Evolutionary conservation across 2,797 vertebrate species (phyloP), one percentile per base, ranked within the genome.

Genomic region (Naso thynnoides): DNA sequence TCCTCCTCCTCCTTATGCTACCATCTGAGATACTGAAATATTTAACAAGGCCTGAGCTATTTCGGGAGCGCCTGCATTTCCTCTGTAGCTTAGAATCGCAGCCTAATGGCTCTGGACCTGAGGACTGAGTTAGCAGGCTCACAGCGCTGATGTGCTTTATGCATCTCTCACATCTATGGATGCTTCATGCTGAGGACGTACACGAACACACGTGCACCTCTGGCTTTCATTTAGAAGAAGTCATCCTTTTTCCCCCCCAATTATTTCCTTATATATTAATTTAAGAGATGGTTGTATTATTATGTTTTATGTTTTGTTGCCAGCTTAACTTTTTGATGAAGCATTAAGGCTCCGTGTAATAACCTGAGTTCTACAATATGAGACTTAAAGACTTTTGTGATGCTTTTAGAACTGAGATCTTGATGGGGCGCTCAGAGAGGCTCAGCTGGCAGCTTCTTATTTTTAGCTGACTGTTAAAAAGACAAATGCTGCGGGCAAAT

Each of bases 31-130:
- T 72, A 49, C 79, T 93, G 76, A 92, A 93, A 92, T 93, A 93
- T 92, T 93, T 92, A 93, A 91, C 86, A 73, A 85, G 83, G 78
- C 85, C 66, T 3, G 48, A 52, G 73, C 88, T 93, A 93, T 93
- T 92, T 90, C 86, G 63, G 87, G 91, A 77, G 65, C 41, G 70
- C 42, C 71, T 66, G 78, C 83, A 18, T 82, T 84, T 66, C 53
- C 58, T 54, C 63, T 65, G 71, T 59, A 64, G 63, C 74, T 59
- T 50, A 31, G 60, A 53, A 53, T 60, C 58, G 1, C 61, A 73
- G 1, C 11, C 42, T 61, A 68, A 76, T 53, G 73, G 36, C 63
- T 61, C 58, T 6, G 36, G 71, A 73, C 65, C 23, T 2, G 31
- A 68, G 33, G 44, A 62, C 66, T 9, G 47, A 64, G 59, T 6